Conservation (phyloP, 2,888 invertebrate species). For the Polylopha cassiicola region DNA sequence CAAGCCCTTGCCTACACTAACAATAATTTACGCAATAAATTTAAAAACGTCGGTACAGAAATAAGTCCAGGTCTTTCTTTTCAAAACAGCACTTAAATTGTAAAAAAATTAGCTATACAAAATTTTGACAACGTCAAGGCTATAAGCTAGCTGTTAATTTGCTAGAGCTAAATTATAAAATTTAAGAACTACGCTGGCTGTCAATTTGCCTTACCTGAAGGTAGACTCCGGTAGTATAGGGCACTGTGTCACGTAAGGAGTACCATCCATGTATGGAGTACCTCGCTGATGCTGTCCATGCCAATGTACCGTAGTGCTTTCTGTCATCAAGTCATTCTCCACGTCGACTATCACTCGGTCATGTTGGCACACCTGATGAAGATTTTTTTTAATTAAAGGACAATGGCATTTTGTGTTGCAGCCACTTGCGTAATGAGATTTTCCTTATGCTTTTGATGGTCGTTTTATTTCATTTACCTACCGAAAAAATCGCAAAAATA, state of each 20-base stretch:
- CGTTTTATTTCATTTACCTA: too few relatives aligned
- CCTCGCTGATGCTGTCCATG: constrained; percentile 90
- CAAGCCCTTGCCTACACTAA: too few relatives aligned
- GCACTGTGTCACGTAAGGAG: constrained; percentile 90
- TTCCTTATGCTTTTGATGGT: too few relatives aligned
- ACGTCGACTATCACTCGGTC: constrained; percentile 90
- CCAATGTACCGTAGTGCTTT: constrained; percentile 93
- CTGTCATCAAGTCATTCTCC: constrained; percentile 85
- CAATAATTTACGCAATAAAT: too few relatives aligned
- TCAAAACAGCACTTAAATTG: too few relatives aligned
- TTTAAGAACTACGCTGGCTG: background rate
- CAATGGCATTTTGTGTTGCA: constrained; percentile 5
- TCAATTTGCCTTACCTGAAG: constrained; percentile 68
- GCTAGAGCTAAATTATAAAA: background rate
- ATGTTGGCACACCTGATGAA: constrained; percentile 86
- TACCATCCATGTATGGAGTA: constrained; percentile 93
- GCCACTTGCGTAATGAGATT: background rate
- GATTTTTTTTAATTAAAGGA: constrained; percentile 7
- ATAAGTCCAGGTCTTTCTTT: too few relatives aligned
- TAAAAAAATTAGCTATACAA: too few relatives aligned
- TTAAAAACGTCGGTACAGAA: too few relatives aligned
- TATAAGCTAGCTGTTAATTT: too few relatives aligned
- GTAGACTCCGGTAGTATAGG: constrained; percentile 86
- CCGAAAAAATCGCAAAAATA: too few relatives aligned
- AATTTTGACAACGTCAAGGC: too few relatives aligned